Base-by-base conservation (phyloP, 1,140 invertebrate species). In the Atopsyche davidsoni region DNA sequence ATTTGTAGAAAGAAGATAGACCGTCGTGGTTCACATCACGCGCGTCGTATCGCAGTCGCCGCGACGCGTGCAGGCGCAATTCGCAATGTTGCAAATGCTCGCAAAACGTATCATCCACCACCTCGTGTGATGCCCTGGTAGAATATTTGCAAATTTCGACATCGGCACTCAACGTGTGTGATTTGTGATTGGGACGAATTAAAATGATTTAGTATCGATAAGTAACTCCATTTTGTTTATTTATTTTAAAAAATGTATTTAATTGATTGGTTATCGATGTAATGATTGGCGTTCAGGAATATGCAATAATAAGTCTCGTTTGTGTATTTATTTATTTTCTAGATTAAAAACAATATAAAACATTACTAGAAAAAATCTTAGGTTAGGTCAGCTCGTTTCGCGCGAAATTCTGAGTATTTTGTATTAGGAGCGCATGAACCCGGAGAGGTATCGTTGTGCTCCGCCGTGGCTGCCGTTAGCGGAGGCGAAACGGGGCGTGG, bases 111-210 rank as follows among this genome's bases (percentile, higher is more conserved):
- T 19, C 32, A 50, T 39, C 51, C 24, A 7, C 28, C 25, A 19
- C 7, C 28, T 23, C 31, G 42, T 50, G 46, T 57, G 55, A 19
- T 38, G 22, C 36, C 55, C 55, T 53, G 48, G 41, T 57, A 48
- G 46, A 57, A 43, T 51, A 57, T 57, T 57, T 47, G 55, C 55
- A 46, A 57, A 57, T 57, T 53, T 50, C 55, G 51, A 46, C 53
- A 57, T 53, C 55, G 14, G 36, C 19, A 34, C 40, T 17, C 38
- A 24, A 25, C 46, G 11, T 39, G 13, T 35, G 42, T 19, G 35
- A 25, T n/a, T 3, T 4, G 11, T 16, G 42, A 25, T 11, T 16
- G 10, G 44, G 32, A 34, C 32, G 44, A n/a, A 11, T 16, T n/a
- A n/a, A n/a, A n/a, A n/a, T n/a, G n/a, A n/a, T n/a, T n/a, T n/a